Evolutionary conservation across 1,140 invertebrate genomes (phyloP).

Genomic region (Trachymyrmex cornetzi): DNA sequence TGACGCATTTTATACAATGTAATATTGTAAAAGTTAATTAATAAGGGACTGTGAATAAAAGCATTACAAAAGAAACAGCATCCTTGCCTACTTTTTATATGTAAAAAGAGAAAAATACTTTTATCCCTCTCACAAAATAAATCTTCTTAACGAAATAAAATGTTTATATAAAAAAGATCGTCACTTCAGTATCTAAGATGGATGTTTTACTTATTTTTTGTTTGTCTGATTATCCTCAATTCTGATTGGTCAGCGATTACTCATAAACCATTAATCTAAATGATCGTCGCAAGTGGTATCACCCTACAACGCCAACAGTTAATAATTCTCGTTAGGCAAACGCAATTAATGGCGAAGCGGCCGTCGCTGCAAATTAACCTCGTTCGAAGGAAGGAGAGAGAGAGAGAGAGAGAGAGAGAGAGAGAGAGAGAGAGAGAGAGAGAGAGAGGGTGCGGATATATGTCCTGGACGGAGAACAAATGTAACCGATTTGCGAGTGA

Average conservation of each 20-base stretch:
- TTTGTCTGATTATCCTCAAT: neutral
- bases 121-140: neutral
- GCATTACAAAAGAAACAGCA: neutral
- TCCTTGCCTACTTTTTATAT: neutral
- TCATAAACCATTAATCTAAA: conserved; percentile 43
- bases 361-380: conserved; percentile 37
- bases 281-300: neutral
- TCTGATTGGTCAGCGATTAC: neutral
- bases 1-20: neutral
- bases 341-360: conserved; percentile 24
- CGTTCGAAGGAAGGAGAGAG: neutral
- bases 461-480: conserved; percentile 24
- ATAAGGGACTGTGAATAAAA: neutral
- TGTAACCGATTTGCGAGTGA: conserved; percentile 39
- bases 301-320: conserved; percentile 15
- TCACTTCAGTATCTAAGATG: neutral
- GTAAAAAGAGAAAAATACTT: neutral
- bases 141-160: neutral
- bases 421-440: neutral
- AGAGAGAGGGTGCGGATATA: neutral
- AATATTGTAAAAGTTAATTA: neutral
- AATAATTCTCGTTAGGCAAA: conserved; percentile 55
- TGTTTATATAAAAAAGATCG: neutral
- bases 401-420: no score
- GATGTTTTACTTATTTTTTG: neutral